Percentiles rank a stretch among this genome's conserved stretches.
phyloP scores from a whole-genome alignment of 2,797 vertebrate genomes.

The Poeciliopsis infans region DNA sequence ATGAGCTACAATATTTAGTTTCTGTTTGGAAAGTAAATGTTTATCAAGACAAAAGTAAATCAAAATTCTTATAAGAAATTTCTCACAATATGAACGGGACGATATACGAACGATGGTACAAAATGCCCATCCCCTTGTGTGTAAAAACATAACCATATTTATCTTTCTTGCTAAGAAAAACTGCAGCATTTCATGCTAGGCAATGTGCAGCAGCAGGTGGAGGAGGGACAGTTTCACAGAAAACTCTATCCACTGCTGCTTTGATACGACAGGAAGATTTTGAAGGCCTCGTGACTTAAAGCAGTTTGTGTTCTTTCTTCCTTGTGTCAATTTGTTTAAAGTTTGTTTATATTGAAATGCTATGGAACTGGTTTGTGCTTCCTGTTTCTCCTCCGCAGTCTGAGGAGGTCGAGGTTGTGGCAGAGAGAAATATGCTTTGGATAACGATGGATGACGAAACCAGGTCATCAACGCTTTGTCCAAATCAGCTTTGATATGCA shows the following conservation, averaged over 20 bases:
- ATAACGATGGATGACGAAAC: not conserved
- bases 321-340: not conserved
- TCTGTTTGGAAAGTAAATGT: too few relatives aligned
- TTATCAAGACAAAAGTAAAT: too few relatives aligned
- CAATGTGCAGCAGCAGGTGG: not conserved
- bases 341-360: conserved; percentile 7
- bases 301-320: not conserved
- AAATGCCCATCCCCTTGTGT: not conserved
- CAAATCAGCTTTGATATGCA: not conserved
- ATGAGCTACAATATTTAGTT: too few relatives aligned
- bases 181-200: not conserved
- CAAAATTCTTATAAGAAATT: too few relatives aligned
- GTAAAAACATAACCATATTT: not conserved
- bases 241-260: not conserved
- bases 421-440: too few relatives aligned
- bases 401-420: not conserved
- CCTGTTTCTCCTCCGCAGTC: not conserved
- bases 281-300: not conserved
- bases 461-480: not conserved
- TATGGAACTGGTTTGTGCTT: not conserved
- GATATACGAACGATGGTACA: too few relatives aligned
- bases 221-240: not conserved
- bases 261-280: not conserved
- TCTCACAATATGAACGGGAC: too few relatives aligned
- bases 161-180: not conserved